Percentiles rank a stretch among this genome's conserved stretches.
Conservation (phyloP, 1,140 invertebrate genomes). For the Schmidtea mediterranea region DNA sequence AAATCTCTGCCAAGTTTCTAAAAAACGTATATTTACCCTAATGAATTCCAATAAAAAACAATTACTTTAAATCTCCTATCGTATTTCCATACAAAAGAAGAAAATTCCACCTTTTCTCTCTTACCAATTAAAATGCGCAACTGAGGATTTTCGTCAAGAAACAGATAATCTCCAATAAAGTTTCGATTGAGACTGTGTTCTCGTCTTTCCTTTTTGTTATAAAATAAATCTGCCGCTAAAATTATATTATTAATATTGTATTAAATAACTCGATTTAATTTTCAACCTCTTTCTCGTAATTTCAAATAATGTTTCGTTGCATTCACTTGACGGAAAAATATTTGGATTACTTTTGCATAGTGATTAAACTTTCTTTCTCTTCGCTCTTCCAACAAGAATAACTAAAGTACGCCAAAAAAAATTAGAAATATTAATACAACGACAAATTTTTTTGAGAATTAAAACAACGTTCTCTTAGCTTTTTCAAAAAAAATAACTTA, state of each 20-base stretch:
- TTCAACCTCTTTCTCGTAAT: conserved; percentile 34
- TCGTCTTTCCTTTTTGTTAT: conserved; percentile 40
- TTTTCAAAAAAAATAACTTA: no score
- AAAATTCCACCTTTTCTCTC: conserved; percentile 42
- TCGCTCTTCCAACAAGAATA: conserved; percentile 45
- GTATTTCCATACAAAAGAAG: conserved; percentile 41
- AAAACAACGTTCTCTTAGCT: no score
- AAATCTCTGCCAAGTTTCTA: conserved; percentile 36
- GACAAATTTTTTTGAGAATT: background rate
- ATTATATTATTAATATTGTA: conserved; percentile 11
- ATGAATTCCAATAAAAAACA: conserved; percentile 3
- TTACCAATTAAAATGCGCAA: conserved; percentile 30
- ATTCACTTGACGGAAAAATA: conserved; percentile 41
- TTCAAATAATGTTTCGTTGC: conserved; percentile 35
- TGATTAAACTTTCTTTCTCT: conserved; percentile 42
- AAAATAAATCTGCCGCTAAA: conserved; percentile 33
- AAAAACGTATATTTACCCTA: conserved; percentile 6
- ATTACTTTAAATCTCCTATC: conserved; percentile 40
- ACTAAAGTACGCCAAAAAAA: conserved; percentile 17
- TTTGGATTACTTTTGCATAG: conserved; percentile 42
- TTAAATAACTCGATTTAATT: conserved; percentile 2
- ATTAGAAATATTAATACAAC: background rate
- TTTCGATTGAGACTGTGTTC: conserved; percentile 39
- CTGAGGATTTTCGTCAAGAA: conserved; percentile 36
- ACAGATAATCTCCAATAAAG: conserved; percentile 47